Base-by-base conservation (phyloP, 2,888 invertebrate genomes). In the Pseudeuparius sepicola region DNA sequence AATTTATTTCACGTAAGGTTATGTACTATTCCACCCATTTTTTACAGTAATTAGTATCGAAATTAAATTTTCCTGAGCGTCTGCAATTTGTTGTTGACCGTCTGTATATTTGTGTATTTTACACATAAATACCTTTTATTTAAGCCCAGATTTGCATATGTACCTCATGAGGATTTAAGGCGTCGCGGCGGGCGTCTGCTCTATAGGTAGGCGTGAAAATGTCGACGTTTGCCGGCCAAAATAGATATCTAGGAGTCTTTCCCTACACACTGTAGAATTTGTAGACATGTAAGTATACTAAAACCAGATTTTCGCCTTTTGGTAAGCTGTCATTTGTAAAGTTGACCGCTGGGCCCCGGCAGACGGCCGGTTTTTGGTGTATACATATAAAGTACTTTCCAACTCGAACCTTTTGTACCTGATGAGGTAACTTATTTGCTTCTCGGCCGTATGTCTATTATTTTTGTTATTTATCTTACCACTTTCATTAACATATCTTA, bases 101-200 rank as follows among this genome's bases (percentile, higher is more conserved):
- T 28, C 28, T 28, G 28, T 15, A 28, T 28, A 28, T 28, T 4
- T 11, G 5, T 28, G 28, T 28, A 4, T n/a, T 12, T 12, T 28
- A 7, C 20, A 20, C 20, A 20, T 20, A 20, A 20, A 20, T 20
- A 20, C 20, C 7, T n/a, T 20, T 20, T 20, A 20, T 20, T 20
- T 20, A 20, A 20, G 6, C n/a, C 20, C 20, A 20, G n/a, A 20
- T n/a, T 20, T 20, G 20, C 20, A 20, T 20, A 20, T 20, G 20
- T 20, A 20, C 20, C 20, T 20, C 7, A 20, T 20, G 20, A 20
- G 20, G 20, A 20, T 20, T 20, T 20, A 7, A 7, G 20, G 20
- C 20, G 20, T 20, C 20, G 20, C 20, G 20, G 20, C 20, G 20
- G 20, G 20, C 20, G 20, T 20, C n/a, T 20, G 20, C 20, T 20